Percentiles rank a stretch among this genome's conserved stretches.
Evolutionary conservation across 2,113 vertebrate genomes (phyloP).

Genomic region (Megaceryle torquata): DNA sequence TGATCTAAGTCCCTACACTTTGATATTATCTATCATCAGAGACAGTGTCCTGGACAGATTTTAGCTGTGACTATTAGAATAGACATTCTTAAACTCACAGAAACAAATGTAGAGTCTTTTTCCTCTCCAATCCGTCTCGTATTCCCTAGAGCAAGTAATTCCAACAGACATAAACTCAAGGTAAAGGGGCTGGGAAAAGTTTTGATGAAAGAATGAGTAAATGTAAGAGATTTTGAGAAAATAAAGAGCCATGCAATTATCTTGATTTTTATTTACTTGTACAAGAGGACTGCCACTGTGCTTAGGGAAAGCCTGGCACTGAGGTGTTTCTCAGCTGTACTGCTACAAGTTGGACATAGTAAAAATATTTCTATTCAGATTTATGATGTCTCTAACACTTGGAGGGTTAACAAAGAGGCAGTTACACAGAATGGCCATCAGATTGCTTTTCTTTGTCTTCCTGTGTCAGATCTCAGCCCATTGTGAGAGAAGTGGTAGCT

Average conservation of each 20-base stretch:
- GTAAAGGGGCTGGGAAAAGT: neutral
- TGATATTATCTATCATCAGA: neutral
- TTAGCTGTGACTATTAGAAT: neutral
- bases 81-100: neutral
- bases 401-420: neutral
- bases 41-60: neutral
- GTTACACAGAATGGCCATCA: neutral
- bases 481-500: neutral
- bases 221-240: neutral
- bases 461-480: neutral
- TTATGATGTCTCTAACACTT: neutral
- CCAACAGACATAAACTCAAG: neutral
- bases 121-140: neutral
- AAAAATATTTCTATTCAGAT: neutral
- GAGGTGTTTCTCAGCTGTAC: neutral
- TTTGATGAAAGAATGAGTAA: neutral
- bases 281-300: neutral
- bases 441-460: neutral
- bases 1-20: neutral
- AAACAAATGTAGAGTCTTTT: neutral
- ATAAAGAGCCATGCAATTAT: neutral
- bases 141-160: neutral
- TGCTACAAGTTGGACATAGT: neutral
- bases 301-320: neutral
- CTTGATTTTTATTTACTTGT: neutral